Evolutionary conservation across 2,113 vertebrate genomes (phyloP).

Genomic region (Apteryx owenii): DNA sequence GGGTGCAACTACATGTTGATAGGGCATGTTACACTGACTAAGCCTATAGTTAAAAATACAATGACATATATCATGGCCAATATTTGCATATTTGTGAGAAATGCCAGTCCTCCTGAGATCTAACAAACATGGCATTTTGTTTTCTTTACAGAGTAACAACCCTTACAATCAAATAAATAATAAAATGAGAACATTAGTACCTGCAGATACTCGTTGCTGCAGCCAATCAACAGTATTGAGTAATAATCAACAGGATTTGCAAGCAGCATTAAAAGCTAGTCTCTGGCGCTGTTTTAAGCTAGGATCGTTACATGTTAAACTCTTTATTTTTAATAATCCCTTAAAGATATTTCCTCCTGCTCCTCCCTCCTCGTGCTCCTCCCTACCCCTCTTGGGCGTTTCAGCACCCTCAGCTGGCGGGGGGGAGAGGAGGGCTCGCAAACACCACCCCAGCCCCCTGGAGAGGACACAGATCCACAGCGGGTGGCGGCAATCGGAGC

Average conservation of each 20-base stretch:
- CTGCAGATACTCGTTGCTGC: neutral
- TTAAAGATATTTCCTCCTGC: neutral
- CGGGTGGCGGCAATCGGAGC: no score
- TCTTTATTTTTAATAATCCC: neutral
- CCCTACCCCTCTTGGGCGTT: neutral
- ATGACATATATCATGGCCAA: neutral
- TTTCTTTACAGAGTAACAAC: neutral
- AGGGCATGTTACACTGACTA: neutral
- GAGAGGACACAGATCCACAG: no score
- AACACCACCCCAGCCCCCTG: no score
- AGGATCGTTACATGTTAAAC: accelerated
- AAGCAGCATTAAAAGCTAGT: neutral
- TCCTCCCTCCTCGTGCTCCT: neutral
- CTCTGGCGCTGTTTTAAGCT: neutral
- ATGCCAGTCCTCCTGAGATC: neutral
- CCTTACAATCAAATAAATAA: neutral
- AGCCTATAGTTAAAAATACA: neutral
- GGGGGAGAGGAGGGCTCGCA: no score
- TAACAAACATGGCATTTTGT: accelerated
- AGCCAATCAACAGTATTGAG: neutral
- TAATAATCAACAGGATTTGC: no score
- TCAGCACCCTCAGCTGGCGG: no score
- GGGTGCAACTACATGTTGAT: neutral
- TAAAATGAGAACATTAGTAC: neutral
- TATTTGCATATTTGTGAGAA: neutral